Base-by-base conservation (phyloP, 1,140 invertebrate species). In the Nixonia krombeini region DNA sequence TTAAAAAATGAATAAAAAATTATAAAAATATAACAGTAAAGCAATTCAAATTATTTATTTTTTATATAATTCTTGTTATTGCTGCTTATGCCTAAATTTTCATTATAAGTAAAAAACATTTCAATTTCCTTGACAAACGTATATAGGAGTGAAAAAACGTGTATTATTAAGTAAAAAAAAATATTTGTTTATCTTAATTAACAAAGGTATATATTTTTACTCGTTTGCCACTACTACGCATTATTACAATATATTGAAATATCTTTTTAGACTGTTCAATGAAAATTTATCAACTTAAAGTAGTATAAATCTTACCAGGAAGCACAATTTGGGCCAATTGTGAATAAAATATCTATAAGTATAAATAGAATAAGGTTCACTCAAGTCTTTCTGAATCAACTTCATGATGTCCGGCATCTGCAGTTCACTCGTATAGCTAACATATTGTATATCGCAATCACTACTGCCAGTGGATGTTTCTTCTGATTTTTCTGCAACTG, bases 271-370 rank as follows among this genome's bases (percentile, higher is more conserved):
- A 23, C 5, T 31, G 2, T 23, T 25, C 17, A 63, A 63, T 25
- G 25, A 38, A 52, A 49, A 49, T n/a, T n/a, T n/a, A n/a, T n/a
- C n/a, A 33, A 44, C 29, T 46, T 5, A 35, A 12, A 16, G 47
- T 38, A 29, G 6, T 10, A 29, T 33, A 28, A 10, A 47, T 87
- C 90, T 90, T 87, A 94, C 94, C 87, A 99, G 87, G 87, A 98
- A 98, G 86, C 97, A 99, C 55, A 99, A 87, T 87, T 99, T 96
- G 82, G 98, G 98, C 98, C 98, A 99, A 86, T 99, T 99, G 84
- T 99, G 96, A 84, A 99, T 99, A 88, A 99, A 99, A 89, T 99
- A 99, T 88, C 98, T 91, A 89, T 99, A 99, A 26, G 98, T 99
- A 85, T 99, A 99, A 87, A 99, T 99, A 57, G 97, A 99, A 88